Evolutionary conservation across 2,888 invertebrate species (phyloP), one percentile per base, ranked within the genome.

Genomic region (Zygaena filipendulae): DNA sequence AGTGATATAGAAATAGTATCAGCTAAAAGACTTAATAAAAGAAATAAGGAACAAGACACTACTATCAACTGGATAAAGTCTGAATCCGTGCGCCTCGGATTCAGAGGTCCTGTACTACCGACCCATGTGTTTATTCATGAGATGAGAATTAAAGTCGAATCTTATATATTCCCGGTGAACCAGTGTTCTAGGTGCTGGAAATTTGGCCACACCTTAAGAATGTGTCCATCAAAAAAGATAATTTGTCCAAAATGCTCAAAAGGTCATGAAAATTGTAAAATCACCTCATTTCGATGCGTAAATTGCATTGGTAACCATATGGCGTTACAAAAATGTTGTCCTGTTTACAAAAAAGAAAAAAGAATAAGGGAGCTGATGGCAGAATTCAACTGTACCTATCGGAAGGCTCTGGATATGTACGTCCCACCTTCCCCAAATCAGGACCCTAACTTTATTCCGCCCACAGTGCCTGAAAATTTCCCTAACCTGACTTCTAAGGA

Each of bases 161-260:
- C 32, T 0, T 42, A 40, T 13, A 24, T 34, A 1, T 45, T 43
- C 13, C 41, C 44, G 1, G 43, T 43, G 1, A 38, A 40, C 0
- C 44, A 46, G 8, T 45, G 43, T 23, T 35, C 37, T 0, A 25
- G 30, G 3, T 43, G 42, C 19, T 45, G 45, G 45, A 30, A 19
- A 13, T 35, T 27, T 22, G 40, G 36, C 2, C 38, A 40, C 14
- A 12, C 18, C 1, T 20, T 11, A 6, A 25, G 26, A n/a, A 21
- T 25, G 11, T 42, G 42, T 11, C 35, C 35, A 1, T 27, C 27
- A 3, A 35, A 32, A 7, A 35, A 29, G 33, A 9, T 32, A 24
- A 30, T 25, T 22, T 42, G 38, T 26, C 33, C 38, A 5, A 42
- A 42, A 29, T 45, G 42, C 29, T 35, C 36, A 1, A 16, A 11